phyloP scores from a whole-genome alignment of 2,113 vertebrate species.

The Grammomys surdaster region DNA sequence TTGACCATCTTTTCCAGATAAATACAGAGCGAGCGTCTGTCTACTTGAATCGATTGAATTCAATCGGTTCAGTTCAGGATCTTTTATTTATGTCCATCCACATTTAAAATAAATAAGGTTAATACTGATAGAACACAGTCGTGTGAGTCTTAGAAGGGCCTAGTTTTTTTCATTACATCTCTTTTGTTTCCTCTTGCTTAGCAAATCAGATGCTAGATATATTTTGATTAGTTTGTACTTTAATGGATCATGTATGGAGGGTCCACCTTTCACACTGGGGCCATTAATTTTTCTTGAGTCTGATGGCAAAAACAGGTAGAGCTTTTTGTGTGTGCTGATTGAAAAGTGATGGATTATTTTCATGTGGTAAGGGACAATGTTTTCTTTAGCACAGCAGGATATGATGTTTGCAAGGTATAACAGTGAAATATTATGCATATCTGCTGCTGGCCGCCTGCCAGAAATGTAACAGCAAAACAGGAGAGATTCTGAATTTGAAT shows the following conservation, averaged over 20 bases:
- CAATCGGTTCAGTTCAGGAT: constrained; percentile 60
- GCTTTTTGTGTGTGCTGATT: constrained; percentile 88
- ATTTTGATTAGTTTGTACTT: constrained; percentile 91
- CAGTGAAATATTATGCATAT: constrained; percentile 97
- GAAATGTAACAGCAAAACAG: constrained; percentile 87
- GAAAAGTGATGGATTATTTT: constrained; percentile 98
- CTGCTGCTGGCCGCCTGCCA: constrained; percentile 92
- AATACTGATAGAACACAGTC: constrained; percentile 78
- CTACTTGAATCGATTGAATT: constrained; percentile 64
- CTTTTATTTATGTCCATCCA: constrained; percentile 71
- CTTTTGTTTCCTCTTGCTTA: constrained; percentile 83
- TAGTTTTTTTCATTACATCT: constrained; percentile 82
- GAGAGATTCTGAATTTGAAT: constrained; percentile 87
- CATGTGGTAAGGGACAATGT: constrained; percentile 98
- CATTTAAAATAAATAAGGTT: constrained; percentile 84
- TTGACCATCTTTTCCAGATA: constrained; percentile 58
- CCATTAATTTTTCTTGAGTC: constrained; percentile 90
- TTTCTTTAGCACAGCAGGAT: constrained; percentile 99
- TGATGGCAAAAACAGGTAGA: constrained; percentile 98
- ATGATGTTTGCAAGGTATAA: constrained; percentile 98
- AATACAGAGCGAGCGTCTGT: accelerated
- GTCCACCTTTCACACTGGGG: constrained; percentile 89
- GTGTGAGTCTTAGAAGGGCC: constrained; percentile 77
- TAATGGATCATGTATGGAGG: constrained; percentile 91
- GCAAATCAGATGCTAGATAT: constrained; percentile 88